Percentiles rank a stretch among this genome's conserved stretches.
Conservation (phyloP, 2,113 vertebrate species). For the Lepisosteus osseus region DNA sequence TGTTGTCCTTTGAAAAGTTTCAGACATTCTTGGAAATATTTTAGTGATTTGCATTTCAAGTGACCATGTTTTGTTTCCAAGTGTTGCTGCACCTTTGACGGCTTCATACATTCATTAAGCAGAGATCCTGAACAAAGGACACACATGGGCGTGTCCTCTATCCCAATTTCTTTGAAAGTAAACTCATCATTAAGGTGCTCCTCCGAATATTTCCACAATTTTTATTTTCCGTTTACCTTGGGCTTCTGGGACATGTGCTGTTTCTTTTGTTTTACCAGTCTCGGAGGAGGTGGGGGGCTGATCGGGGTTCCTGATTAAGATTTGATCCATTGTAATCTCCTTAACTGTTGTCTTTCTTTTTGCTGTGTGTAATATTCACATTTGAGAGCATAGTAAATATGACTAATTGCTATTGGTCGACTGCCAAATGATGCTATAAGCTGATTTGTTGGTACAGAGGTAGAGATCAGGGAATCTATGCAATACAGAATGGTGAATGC, state of each 20-base stretch:
- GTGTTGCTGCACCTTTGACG: background rate
- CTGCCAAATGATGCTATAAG: too few species aligned
- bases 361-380: too few species aligned
- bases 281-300: background rate
- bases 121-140: background rate
- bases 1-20: conserved; percentile 8
- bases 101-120: background rate
- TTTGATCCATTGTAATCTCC: too few species aligned
- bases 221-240: background rate
- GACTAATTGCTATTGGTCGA: too few species aligned
- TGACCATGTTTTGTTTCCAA: background rate
- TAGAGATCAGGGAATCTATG: too few species aligned
- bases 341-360: too few species aligned
- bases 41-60: background rate
- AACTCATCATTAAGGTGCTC: background rate
- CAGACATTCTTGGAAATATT: background rate
- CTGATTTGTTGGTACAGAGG: too few species aligned
- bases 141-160: background rate
- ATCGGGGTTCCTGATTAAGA: background rate
- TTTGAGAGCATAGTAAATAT: too few species aligned
- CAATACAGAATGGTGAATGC: too few species aligned
- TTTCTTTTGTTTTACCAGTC: background rate
- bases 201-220: background rate
- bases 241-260: background rate
- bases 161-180: background rate